Percentiles rank a stretch among this genome's conserved stretches.
These are phyloP conservation scores for Clarias fuscus DNA, from an alignment of 2,797 vertebrate species.

Conservation along the genomic window DNA sequence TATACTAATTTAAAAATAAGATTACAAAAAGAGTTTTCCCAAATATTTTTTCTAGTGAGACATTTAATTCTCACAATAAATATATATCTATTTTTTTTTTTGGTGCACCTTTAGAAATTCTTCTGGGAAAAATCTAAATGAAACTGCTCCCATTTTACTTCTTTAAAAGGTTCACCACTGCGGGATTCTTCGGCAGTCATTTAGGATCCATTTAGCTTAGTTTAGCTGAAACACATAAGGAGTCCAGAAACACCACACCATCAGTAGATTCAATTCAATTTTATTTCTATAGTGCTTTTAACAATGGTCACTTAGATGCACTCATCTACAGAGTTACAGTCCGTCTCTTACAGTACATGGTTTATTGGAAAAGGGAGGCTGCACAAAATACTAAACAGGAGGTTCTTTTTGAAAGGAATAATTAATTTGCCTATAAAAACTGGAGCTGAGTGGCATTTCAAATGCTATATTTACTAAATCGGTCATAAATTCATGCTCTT, in stretches of 20 bases:
- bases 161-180: background rate
- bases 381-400: background rate
- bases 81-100: too few species aligned
- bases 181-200: background rate
- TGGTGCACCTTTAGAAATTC: background rate
- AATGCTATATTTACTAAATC: background rate
- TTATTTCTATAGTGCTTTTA: too few species aligned
- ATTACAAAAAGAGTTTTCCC: background rate
- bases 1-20: background rate
- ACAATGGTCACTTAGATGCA: too few species aligned
- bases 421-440: too few species aligned
- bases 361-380: background rate
- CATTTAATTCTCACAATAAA: too few species aligned
- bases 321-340: background rate
- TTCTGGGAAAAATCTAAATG: background rate
- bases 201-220: background rate
- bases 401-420: background rate
- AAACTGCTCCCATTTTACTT: background rate
- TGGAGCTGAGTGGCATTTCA: background rate
- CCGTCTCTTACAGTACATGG: background rate
- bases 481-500: background rate
- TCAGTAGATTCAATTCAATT: too few species aligned
- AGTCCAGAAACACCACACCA: background rate
- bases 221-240: too few species aligned
- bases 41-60: too few species aligned